Evolutionary conservation across 2,888 invertebrate genomes (phyloP), one percentile per base, ranked within the genome.

Genomic region (Megalurothrips usitatus): DNA sequence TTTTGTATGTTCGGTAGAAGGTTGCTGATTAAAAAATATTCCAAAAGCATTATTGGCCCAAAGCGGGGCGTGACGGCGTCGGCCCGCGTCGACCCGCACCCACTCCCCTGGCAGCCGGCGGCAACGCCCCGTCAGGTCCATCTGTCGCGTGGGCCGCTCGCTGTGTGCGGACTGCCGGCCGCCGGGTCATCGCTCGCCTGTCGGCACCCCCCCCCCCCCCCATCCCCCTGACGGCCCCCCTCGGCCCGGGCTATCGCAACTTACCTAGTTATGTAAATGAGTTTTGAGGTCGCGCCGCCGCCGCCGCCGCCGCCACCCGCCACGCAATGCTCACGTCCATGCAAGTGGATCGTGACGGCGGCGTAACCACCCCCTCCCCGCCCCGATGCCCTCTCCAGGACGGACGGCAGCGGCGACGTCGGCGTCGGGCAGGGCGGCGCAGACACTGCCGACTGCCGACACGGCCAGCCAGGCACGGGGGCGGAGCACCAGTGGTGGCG

Each of bases 211-310:
- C 52, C 14, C 52, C 6, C 52, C 23, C 3, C n/a, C 68, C 11
- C 68, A 9, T 23, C 26, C 68, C 68, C 23, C n/a, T 10, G 23
- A 63, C 3, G 2, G n/a, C 23, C 63, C 11, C 23, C 19, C 68
- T 68, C 26, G 23, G 11, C 12, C 26, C 23, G 68, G 23, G 68
- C 68, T 68, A 68, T 68, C 68, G 68, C 68, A 68, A 68, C 68
- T 23, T 68, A 68, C 68, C 26, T 68, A n/a, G 68, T 68, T 68
- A 68, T 68, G 68, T 68, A 68, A 68, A 68, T 68, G 68, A 68
- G 23, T 68, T 68, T 68, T 68, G 68, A 68, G 68, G 68, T 68
- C 68, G 68, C 52, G 12, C 52, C 52, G 52, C 52, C 10, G 52
- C 52, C 52, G 14, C 1, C 14, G 52, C 52, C 52, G 12, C 14